A percentile compares a stretch with the other conserved stretches of the same genome.
Evolutionary conservation across 1,140 invertebrate species (phyloP).

Genomic region (Drosophila teissieri): DNA sequence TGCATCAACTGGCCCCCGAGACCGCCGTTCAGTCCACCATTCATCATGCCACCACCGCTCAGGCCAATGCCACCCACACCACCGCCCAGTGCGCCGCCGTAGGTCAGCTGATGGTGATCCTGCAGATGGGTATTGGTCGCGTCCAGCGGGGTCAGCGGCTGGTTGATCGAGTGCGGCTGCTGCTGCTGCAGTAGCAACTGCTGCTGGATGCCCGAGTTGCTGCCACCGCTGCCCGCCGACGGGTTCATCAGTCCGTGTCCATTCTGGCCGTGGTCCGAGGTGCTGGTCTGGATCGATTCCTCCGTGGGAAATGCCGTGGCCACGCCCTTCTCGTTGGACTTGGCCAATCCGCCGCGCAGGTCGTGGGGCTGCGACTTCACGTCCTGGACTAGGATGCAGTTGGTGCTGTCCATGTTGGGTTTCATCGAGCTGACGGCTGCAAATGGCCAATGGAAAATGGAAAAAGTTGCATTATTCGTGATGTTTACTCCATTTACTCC

Average conservation of each 20-base stretch:
- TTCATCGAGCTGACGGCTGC: constrained; percentile 94
- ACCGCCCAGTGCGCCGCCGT: constrained; percentile 41
- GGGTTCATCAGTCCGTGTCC: constrained; percentile 21
- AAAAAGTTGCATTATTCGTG: neutral
- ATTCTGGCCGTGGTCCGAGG: constrained; percentile 87
- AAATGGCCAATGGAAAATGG: constrained; percentile 44
- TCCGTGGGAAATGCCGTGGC: constrained; percentile 78
- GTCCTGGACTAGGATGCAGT: constrained; percentile 95
- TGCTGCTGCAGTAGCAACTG: constrained; percentile 77
- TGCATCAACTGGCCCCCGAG: constrained; percentile 72
- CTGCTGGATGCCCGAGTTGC: constrained; percentile 68
- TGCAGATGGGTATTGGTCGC: constrained; percentile 79
- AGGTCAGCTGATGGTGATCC: constrained; percentile 71
- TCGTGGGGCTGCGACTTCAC: constrained; percentile 94
- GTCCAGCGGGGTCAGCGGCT: constrained; percentile 71
- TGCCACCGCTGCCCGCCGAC: constrained; percentile 5
- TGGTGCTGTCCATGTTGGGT: constrained; percentile 92
- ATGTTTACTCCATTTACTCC: too few species aligned
- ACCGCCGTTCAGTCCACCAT: constrained; percentile 22
- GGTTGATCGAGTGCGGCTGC: constrained; percentile 78
- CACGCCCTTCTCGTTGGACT: constrained; percentile 64
- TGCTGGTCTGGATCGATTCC: constrained; percentile 89
- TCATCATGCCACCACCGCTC: constrained; percentile 8
- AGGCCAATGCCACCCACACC: constrained; percentile 4
- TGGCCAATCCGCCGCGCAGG: constrained; percentile 86